Base-by-base conservation (phyloP, 2,113 vertebrate species). In the Ovis aries region DNA sequence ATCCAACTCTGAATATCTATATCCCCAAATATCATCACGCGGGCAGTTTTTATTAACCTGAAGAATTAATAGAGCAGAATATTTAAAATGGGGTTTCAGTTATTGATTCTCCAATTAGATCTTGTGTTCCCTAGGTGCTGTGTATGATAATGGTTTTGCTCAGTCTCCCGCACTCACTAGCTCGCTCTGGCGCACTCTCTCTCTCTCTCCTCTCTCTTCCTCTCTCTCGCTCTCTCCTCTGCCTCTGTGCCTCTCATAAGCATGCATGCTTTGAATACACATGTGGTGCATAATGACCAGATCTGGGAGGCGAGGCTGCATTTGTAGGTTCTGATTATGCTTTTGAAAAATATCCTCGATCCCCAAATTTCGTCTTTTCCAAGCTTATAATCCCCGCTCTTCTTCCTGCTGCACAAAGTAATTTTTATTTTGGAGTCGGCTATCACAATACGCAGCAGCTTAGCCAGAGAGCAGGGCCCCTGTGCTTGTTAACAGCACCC, bases 1-100 rank as follows among this genome's bases (percentile, higher is more conserved):
- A 99, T 99, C 98, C 98, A 98, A 98, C 98, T 98, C 98, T 97
- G 99, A 99, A 99, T 99, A 99, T 99, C 99, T 99, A 98, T 98
- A 99, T 99, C 98, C 97, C 97, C 96, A 98, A 98, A 98, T 98
- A 98, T 98, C 98, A 98, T 98, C 98, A 97, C 74, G 96, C 83
- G 84, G 98, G 97, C 97, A 98, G 87, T 89, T 98, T 98, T 98
- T 98, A 98, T 98, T 98, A 98, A 99, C 98, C 97, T 98, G 91
- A 98, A 98, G 96, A 98, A 98, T 98, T 98, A 98, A 98, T 97
- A 98, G 98, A 98, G 97, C 77, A 98, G 98, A 98, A 98, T 98
- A 99, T 98, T 98, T 98, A 98, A 98, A 98, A 98, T 52, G 52
- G 60, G 88, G 98, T 98, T 99, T 99, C 98, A 98, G 97, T 98